Evolutionary conservation across 2,797 vertebrate species (phyloP).

Genomic region (Cirrhinus mrigala): DNA sequence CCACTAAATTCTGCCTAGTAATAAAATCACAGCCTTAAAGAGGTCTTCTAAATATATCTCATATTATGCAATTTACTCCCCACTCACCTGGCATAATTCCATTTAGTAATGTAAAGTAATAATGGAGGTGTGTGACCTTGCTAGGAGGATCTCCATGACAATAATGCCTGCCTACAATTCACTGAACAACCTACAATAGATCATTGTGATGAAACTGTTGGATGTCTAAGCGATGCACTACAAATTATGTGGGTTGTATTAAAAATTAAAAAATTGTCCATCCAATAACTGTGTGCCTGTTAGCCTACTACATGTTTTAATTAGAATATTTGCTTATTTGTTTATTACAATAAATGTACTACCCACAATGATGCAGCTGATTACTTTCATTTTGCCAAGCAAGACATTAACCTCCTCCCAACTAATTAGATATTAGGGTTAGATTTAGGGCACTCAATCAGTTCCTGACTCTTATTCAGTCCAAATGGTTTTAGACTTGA

Average conservation of each 20-base stretch:
- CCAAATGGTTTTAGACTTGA: not conserved
- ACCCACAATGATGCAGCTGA: not conserved
- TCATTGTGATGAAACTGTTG: not conserved
- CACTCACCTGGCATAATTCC: slow-evolving; percentile 9
- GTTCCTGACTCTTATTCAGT: not conserved
- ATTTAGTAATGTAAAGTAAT: slow-evolving; percentile 8
- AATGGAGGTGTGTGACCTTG: not conserved
- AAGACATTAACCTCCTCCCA: not conserved
- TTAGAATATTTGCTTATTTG: not conserved
- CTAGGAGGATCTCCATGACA: slow-evolving; percentile 2
- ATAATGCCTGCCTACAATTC: slow-evolving; percentile 11
- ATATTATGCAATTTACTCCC: slow-evolving; percentile 8
- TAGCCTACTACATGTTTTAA: not conserved
- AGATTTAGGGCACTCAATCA: not conserved
- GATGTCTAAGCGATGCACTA: not conserved
- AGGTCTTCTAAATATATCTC: slow-evolving; percentile 14
- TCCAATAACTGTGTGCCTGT: not conserved
- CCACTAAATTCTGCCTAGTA: not conserved
- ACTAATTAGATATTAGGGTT: not conserved
- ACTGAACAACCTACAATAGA: not conserved
- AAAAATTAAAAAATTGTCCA: not conserved
- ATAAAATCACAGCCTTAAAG: not conserved
- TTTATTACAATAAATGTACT: not conserved
- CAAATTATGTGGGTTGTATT: not conserved
- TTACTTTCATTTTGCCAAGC: not conserved